Conservation (phyloP, 2,797 vertebrate genomes). For the Falco novaeseelandiae region DNA sequence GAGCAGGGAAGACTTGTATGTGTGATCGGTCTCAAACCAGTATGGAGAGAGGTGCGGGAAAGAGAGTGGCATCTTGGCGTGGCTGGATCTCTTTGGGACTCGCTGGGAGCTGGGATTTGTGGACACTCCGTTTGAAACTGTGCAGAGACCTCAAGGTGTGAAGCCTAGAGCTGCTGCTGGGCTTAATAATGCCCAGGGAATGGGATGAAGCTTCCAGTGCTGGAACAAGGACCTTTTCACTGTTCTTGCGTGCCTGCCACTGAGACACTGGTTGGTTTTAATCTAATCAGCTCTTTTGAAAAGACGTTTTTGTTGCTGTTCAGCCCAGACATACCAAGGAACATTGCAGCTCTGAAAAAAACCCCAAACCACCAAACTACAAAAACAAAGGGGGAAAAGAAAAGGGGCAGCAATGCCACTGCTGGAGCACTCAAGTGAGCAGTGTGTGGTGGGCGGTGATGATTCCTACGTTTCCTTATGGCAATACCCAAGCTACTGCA, state of each 20-base stretch:
- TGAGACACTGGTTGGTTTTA: background rate
- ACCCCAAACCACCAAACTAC: no score
- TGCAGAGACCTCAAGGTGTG: background rate
- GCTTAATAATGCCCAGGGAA: background rate
- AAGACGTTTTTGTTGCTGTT: background rate
- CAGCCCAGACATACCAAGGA: background rate
- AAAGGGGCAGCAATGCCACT: background rate
- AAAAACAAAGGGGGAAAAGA: no score
- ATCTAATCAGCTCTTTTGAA: background rate
- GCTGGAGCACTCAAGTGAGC: background rate
- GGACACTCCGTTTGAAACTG: background rate
- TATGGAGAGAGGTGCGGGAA: background rate
- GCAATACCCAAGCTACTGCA: background rate
- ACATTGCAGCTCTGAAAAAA: background rate
- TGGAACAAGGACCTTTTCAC: background rate
- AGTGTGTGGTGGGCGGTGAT: background rate
- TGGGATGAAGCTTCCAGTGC: background rate
- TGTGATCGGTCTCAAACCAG: background rate
- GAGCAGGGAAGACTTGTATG: background rate
- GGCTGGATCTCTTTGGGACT: background rate
- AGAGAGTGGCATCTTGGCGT: background rate
- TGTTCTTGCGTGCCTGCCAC: background rate
- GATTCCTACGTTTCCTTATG: background rate
- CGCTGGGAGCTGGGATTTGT: background rate
- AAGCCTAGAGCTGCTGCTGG: background rate